Base-by-base conservation (phyloP, 1,140 invertebrate species). In the Samia ricini region DNA sequence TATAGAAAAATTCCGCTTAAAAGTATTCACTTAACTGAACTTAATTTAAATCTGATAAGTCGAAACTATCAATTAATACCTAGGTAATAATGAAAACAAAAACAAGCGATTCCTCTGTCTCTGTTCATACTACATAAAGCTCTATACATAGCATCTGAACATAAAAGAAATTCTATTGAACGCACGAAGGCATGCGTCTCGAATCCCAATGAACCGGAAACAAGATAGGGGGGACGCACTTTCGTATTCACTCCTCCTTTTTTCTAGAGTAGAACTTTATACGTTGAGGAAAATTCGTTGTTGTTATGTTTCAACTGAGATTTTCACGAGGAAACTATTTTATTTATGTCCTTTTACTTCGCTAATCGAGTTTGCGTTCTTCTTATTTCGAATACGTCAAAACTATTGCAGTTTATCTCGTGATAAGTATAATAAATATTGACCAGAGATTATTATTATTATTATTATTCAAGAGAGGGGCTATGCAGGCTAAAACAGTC, bases 141-240 rank as follows among this genome's bases (percentile, higher is more conserved):
- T n/a, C n/a, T 42, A 42, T 42, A 42, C 33, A 42, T 42, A 42
- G 33, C 12, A 42, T 42, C 10, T 42, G 33, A 42, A 42, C 33
- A 42, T 42, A 42, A 42, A 42, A 42, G 33, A 42, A 42, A 42
- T 42, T 42, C 33, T 42, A 42, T 42, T 42, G 33, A 42, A 42
- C 33, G 33, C 33, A 42, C n/a, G 15, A 42, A 42, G 33, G 33
- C 33, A 42, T 42, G 33, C 33, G 33, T 42, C 33, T 42, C 33
- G 33, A 42, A 42, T 42, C 12, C 33, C 33, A 42, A 42, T 42
- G 33, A 42, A 42, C 33, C 33, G 33, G 33, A 42, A 42, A 42
- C 33, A 15, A 42, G 33, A 42, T 42, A 42, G 33, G 33, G 33
- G 33, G 33, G 33, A 42, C 33, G 33, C 33, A 42, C 33, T 42